Evolutionary conservation across 1,140 invertebrate species (phyloP).

Genomic region (Bombus waltoni): DNA sequence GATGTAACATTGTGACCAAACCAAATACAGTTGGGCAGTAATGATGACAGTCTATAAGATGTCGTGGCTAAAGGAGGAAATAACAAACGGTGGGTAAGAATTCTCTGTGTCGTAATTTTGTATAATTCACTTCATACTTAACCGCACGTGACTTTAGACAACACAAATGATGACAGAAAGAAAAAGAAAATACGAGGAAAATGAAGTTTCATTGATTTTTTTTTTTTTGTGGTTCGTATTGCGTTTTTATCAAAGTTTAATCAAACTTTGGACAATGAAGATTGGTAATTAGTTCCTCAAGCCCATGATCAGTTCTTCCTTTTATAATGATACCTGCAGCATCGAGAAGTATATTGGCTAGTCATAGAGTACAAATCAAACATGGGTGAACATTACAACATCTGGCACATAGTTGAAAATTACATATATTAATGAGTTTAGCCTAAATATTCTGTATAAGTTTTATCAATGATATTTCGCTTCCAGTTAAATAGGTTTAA

Average conservation of each 20-base stretch:
- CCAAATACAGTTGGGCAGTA: constrained; percentile 70
- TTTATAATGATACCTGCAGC: constrained; percentile 21
- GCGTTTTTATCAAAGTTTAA: not conserved
- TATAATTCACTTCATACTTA: constrained; percentile 44
- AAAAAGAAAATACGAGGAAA: constrained; percentile 23
- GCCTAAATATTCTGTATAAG: not conserved
- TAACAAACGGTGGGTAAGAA: constrained; percentile 36
- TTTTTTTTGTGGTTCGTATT: not conserved
- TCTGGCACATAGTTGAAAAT: constrained; percentile 30
- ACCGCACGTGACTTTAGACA: constrained; percentile 12
- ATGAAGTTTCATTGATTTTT: constrained; percentile 11
- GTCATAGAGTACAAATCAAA: constrained; percentile 58
- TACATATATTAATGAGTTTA: constrained; percentile 6
- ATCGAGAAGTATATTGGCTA: constrained; percentile 54
- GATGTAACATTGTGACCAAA: constrained; percentile 60
- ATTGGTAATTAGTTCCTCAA: constrained; percentile 43
- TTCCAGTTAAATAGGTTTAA: constrained; percentile 22
- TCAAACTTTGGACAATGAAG: constrained; percentile 18
- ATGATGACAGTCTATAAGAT: constrained; percentile 55
- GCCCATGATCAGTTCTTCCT: constrained; percentile 54
- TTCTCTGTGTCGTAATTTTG: constrained; percentile 48
- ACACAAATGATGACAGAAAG: not conserved
- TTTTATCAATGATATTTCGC: constrained; percentile 17
- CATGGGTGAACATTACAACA: constrained; percentile 36
- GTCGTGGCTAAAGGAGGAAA: constrained; percentile 41